These are phyloP conservation scores for Campaea margaritaria DNA, from an alignment of 2,888 invertebrate genomes.

Conservation along the genomic window DNA sequence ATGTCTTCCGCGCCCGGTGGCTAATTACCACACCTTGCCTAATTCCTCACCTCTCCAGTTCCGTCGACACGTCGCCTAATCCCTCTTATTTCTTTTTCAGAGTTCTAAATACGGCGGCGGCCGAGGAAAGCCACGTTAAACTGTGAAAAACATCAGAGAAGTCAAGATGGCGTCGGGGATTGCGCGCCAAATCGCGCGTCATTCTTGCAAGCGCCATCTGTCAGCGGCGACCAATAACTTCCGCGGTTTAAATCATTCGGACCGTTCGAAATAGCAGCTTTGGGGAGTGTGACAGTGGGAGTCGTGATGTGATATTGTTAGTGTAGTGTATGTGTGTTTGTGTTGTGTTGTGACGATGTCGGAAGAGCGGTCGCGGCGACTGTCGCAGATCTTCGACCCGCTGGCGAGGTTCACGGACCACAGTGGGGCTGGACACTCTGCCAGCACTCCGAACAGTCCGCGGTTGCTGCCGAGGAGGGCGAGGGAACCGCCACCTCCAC, in stretches of 20 bases:
- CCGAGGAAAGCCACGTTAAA: conserved; percentile 64
- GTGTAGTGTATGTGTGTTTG: conserved; percentile 62
- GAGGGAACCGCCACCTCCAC: conserved; percentile 79
- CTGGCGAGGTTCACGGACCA: conserved; percentile 90
- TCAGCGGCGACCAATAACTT: conserved; percentile 60
- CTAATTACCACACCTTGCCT: conserved; percentile 73
- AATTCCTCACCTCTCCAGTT: conserved; percentile 59
- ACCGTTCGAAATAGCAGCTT: conserved; percentile 76
- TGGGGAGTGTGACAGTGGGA: conserved; percentile 69
- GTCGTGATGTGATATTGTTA: conserved; percentile 75
- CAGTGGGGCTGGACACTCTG: conserved; percentile 82
- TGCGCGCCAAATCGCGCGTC: conserved; percentile 73
- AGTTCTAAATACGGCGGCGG: conserved; percentile 66
- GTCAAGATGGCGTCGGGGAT: conserved; percentile 72
- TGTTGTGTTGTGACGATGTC: conserved; percentile 83
- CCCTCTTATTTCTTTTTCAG: conserved; percentile 76
- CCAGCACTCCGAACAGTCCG: conserved; percentile 90
- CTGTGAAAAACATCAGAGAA: conserved; percentile 74
- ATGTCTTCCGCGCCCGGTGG: conserved; percentile 48
- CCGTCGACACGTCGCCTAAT: conserved; percentile 62
- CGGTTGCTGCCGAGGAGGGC: conserved; percentile 87
- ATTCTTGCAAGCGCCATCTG: conserved; percentile 66
- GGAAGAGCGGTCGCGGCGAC: conserved; percentile 89
- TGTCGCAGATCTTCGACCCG: conserved; percentile 94
- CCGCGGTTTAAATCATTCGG: conserved; percentile 69